These are phyloP conservation scores for Propithecus perrieri DNA, from an alignment of 2,797 vertebrate genomes.

Conservation along the genomic window DNA sequence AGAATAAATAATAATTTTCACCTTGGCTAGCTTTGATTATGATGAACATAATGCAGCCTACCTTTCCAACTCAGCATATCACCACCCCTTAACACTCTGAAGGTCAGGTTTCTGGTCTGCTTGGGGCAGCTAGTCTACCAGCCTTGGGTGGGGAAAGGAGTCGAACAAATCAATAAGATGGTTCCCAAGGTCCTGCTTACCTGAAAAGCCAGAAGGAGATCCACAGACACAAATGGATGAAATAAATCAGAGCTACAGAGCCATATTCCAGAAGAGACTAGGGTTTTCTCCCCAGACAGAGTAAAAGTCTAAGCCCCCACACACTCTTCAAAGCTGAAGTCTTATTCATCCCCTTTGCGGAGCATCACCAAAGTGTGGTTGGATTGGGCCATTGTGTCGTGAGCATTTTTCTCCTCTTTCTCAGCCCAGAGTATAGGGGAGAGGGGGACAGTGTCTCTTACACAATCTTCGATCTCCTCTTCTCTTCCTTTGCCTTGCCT, in stretches of 20 bases:
- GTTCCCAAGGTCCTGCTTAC: neutral
- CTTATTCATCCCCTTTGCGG: neutral
- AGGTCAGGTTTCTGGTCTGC: neutral
- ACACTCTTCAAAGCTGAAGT: slow-evolving; percentile 24
- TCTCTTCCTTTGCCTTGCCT: neutral
- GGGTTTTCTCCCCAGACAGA: slow-evolving; percentile 34
- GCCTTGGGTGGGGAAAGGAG: neutral
- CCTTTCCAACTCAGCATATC: slow-evolving; percentile 1
- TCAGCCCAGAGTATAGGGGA: neutral
- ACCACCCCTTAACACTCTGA: neutral
- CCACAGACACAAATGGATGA: slow-evolving; percentile 15
- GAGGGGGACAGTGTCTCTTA: neutral
- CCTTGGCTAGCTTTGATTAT: neutral
- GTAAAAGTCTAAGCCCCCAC: neutral
- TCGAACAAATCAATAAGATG: neutral
- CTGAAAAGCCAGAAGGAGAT: neutral
- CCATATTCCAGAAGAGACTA: slow-evolving; percentile 12
- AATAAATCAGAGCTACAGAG: neutral
- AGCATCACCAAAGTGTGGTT: neutral
- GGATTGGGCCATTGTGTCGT: neutral
- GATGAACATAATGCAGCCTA: neutral
- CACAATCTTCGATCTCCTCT: neutral
- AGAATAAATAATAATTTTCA: neutral
- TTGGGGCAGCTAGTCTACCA: neutral
- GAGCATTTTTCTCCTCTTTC: slow-evolving; percentile 8